Evolutionary conservation across 1,140 invertebrate species (phyloP), one percentile per base, ranked within the genome.

Genomic region (Drusus annulatus): DNA sequence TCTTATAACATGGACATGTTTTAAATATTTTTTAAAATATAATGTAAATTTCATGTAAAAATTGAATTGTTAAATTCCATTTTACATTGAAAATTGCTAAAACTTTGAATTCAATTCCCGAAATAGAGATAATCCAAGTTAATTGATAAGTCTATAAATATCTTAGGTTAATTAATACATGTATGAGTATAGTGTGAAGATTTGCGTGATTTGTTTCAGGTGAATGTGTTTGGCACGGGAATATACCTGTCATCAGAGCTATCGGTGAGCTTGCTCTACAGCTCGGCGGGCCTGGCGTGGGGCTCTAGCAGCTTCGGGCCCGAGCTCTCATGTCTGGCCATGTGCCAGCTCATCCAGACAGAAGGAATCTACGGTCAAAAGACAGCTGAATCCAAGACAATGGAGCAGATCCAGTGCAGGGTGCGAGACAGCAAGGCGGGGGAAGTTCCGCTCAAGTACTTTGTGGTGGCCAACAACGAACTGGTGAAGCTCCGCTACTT

Each of bases 191-290:
- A n/a, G n/a, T n/a, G n/a, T n/a, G n/a, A n/a, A n/a, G n/a, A n/a
- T n/a, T n/a, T n/a, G n/a, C n/a, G n/a, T n/a, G n/a, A n/a, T 76
- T 50, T 45, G 83, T 88, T 87, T 62, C 85, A 95, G 94, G 92
- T 90, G 74, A 90, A 91, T 13, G 84, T 94, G 31, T 94, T 93
- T 90, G 94, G 94, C 10, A 92, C 93, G 86, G 94, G 95, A 52
- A 93, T 95, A 80, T 95, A 96, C 86, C 87, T 96, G 58, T 94
- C 94, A 2, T 92, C 92, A 84, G 94, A 96, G 87, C 87, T 95
- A 85, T 91, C 91, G 81, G 89, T 94, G 21, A 93, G 92, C 85
- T 85, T 96, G 68, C 90, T 91, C 10, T 94, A 93, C 84, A 94
- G 94, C 86, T 94, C 93, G 16, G 90, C 90, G 62, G 93, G 94